Conservation (phyloP, 1,140 invertebrate species). For the Lutraria rhynchaena region DNA sequence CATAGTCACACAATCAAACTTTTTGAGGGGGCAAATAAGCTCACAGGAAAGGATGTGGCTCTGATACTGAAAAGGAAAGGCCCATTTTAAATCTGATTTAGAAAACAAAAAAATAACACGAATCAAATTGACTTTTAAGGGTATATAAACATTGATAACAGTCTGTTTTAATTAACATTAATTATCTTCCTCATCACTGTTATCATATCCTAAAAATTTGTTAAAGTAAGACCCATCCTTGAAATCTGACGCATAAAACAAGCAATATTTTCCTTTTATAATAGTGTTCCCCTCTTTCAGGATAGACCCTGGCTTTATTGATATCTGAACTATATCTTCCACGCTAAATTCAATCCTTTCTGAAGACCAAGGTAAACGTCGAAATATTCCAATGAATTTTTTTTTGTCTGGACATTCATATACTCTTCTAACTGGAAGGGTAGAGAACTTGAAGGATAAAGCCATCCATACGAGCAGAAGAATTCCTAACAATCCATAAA, state of each 20-base stretch:
- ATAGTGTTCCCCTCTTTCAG: background rate
- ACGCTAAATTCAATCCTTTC: conserved; percentile 7
- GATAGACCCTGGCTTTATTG: background rate
- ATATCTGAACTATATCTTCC: background rate
- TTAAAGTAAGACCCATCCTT: background rate
- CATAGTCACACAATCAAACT: no score
- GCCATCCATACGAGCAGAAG: background rate
- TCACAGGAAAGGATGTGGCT: no score
- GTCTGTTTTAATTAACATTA: no score
- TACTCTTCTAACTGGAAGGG: conserved; percentile 18
- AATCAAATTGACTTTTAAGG: no score
- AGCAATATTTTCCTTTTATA: background rate
- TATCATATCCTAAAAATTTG: background rate
- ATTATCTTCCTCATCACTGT: no score
- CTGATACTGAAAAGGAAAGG: no score
- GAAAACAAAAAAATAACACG: no score
- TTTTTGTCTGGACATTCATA: conserved; percentile 11
- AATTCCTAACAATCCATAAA: background rate
- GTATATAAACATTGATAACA: no score
- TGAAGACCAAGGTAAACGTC: background rate
- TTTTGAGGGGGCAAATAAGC: no score
- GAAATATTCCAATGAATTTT: conserved; percentile 27
- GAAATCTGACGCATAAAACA: conserved; percentile 7
- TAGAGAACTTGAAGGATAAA: background rate
- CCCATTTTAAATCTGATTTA: no score